A percentile compares a stretch with the other conserved stretches of the same genome.
Conservation (phyloP, 2,797 vertebrate genomes). For the Aplochiton taeniatus region DNA sequence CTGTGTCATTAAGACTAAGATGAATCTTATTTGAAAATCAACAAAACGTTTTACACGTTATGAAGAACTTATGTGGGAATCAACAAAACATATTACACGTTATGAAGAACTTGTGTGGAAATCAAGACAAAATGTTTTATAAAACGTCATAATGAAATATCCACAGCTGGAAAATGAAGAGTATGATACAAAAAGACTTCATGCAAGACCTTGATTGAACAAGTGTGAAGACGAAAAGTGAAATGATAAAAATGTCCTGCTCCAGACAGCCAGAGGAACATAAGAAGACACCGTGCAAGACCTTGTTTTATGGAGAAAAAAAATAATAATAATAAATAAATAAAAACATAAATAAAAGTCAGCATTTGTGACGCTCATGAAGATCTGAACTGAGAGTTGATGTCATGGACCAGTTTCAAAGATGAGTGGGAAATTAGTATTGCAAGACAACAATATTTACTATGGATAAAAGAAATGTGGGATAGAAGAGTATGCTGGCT, state of each 20-base stretch:
- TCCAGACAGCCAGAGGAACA: not conserved
- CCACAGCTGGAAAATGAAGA: too few species aligned
- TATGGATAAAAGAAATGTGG: not conserved
- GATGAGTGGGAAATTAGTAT: too few species aligned
- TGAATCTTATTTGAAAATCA: not conserved
- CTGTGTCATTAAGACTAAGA: conserved; percentile 16
- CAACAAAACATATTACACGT: too few species aligned
- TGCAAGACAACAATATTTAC: not conserved
- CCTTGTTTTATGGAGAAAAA: not conserved
- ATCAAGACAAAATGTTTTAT: too few species aligned
- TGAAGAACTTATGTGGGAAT: not conserved
- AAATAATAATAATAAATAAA: not conserved
- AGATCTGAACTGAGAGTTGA: too few species aligned
- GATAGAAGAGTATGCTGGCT: not conserved
- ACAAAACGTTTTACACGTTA: not conserved
- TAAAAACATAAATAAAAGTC: not conserved
- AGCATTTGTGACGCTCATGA: not conserved
- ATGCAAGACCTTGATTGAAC: not conserved
- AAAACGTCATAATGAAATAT: too few species aligned
- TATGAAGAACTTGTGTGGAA: too few species aligned
- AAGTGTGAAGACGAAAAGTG: not conserved
- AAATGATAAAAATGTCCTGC: not conserved
- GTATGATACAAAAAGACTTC: not conserved
- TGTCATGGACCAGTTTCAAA: too few species aligned
- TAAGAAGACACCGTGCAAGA: not conserved